Base-by-base conservation (phyloP, 2,797 vertebrate species). In the Pseudochromis fuscus region DNA sequence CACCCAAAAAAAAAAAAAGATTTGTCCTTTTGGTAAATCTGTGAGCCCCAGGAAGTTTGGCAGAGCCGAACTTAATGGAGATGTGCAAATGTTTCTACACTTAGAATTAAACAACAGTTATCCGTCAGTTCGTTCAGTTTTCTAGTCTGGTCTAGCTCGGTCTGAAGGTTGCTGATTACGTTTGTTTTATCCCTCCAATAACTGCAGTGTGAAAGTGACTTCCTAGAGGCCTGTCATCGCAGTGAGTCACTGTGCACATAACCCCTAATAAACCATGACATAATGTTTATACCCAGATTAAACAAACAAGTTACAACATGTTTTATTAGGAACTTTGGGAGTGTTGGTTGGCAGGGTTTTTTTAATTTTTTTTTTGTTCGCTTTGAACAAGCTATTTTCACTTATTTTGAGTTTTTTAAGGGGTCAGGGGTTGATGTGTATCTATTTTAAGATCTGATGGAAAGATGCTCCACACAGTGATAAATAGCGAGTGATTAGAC, bases 391-490 rank as follows among this genome's bases (percentile, higher is more conserved):
- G 0, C 5, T 12, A 15, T 56, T 56, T 60, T 35, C 10, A 1
- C 3, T 24, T 18, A 15, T 56, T 55, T 16, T 4, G 8, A 24
- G 44, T 45, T 12, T 37, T 46, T 16, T n/a, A 21, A 28, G 21
- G 25, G 49, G 40, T 49, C 24, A 59, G 49, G 69, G 44, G 53
- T 30, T 35, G 31, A 30, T 21, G 16, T 38, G 10, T 33, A 13
- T 63, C 19, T 25, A 31, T 74, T 45, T 56, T 73, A 35, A 64
- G 42, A 63, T 37, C 24, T 64, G 44, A 52, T 74, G 45, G 23
- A 40, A 48, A 46, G 23, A 61, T 64, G 52, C 25, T 57, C 12
- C 49, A 40, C 16, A 55, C 75, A 58, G 53, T 70, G 74, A 82
- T 56, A 25, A 33, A 78, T 63, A 50, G 40, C 25, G 25, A 53